A percentile compares a stretch with the other conserved stretches of the same genome.
Conservation (phyloP, 1,140 invertebrate species). For the Spodoptera frugiperda region DNA sequence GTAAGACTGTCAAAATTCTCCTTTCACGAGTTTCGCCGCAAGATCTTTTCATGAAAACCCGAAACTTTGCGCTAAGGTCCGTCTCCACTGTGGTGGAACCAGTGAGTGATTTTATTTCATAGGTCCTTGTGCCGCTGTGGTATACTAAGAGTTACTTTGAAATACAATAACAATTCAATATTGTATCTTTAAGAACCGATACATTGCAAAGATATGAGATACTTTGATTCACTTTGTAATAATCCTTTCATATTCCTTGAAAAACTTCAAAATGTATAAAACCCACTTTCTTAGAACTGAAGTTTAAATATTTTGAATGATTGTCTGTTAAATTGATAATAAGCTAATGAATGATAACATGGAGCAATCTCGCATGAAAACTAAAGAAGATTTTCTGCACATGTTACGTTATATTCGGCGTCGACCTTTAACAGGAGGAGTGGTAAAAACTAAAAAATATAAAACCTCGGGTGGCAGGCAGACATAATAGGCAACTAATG, state of each 20-base stretch:
- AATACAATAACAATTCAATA: too few relatives aligned
- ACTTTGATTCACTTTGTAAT: neutral
- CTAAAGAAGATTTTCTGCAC: too few relatives aligned
- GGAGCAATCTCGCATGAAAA: too few relatives aligned
- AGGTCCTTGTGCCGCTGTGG: too few relatives aligned
- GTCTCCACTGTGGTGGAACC: conserved; percentile 5
- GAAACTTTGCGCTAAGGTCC: conserved; percentile 13
- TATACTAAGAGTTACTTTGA: too few relatives aligned
- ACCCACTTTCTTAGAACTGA: neutral
- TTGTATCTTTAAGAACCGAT: too few relatives aligned
- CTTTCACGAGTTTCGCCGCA: conserved; percentile 10
- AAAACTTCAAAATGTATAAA: neutral
- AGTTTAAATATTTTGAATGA: too few relatives aligned
- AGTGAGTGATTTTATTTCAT: neutral
- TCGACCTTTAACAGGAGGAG: conserved; percentile 11
- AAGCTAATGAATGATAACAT: too few relatives aligned
- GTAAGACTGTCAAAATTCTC: conserved; percentile 36
- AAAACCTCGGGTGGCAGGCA: conserved; percentile 46
- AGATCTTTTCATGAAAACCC: conserved; percentile 25
- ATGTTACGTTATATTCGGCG: neutral
- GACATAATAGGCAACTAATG: conserved; percentile 81
- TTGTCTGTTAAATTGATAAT: too few relatives aligned
- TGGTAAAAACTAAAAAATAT: conserved; percentile 44
- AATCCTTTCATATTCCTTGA: neutral
- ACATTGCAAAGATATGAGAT: too few relatives aligned